A percentile compares a stretch with the other conserved stretches of the same genome.
Evolutionary conservation across 1,140 invertebrate genomes (phyloP).

Genomic region (Orius laevigatus): DNA sequence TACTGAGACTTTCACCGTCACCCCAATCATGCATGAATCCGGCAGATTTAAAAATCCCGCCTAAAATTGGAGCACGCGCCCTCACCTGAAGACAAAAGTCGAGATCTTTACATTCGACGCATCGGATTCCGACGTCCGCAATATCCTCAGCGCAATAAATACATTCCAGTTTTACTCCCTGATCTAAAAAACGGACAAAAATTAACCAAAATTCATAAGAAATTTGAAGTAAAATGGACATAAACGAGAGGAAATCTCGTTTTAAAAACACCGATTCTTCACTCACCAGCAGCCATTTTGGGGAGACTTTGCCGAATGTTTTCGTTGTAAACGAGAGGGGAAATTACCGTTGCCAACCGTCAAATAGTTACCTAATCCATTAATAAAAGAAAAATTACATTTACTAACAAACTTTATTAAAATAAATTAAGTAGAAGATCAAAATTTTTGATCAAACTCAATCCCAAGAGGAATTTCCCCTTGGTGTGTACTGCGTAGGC

Average conservation of each 20-base stretch:
- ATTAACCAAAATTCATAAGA: not conserved
- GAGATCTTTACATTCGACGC: conserved; percentile 69
- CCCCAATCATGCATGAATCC: not conserved
- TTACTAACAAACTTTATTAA: no score
- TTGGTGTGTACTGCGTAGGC: no score
- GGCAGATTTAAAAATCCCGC: not conserved
- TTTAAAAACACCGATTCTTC: not conserved
- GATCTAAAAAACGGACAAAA: conserved; percentile 28
- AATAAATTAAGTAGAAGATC: no score
- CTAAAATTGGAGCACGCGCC: conserved; percentile 1
- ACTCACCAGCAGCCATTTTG: conserved; percentile 16
- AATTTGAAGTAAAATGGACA: not conserved
- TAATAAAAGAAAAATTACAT: no score
- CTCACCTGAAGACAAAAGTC: conserved; percentile 83
- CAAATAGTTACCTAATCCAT: no score
- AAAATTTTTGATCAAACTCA: no score
- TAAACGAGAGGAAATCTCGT: not conserved
- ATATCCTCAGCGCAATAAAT: conserved; percentile 86
- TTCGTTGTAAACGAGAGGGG: no score
- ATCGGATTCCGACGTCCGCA: conserved; percentile 65
- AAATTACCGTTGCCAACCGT: no score
- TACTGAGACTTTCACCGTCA: not conserved
- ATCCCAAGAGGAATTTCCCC: no score
- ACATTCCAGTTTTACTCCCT: conserved; percentile 70
- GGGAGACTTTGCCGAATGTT: not conserved